Conservation (phyloP, 2,113 vertebrate species). For the Onychostruthus taczanowskii region DNA sequence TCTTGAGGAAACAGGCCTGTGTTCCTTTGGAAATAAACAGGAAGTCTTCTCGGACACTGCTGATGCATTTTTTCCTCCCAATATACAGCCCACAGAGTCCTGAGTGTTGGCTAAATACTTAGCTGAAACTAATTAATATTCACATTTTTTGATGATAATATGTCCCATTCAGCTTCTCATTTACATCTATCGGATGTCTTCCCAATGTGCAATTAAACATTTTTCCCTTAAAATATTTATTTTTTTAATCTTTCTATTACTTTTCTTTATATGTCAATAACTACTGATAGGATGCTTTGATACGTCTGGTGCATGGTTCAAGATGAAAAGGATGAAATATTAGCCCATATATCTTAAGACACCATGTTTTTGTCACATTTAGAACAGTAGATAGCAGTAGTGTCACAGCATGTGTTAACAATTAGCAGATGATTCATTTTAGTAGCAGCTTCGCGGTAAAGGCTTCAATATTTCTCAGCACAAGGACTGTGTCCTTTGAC, state of each 20-base stretch:
- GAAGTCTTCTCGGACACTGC: not conserved
- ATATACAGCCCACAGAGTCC: not conserved
- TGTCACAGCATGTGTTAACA: constrained; percentile 29
- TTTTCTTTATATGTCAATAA: not conserved
- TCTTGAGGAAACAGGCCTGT: not conserved
- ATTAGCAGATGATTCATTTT: constrained; percentile 51
- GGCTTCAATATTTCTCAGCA: constrained; percentile 37
- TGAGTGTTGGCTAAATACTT: not conserved
- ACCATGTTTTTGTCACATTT: constrained; percentile 23
- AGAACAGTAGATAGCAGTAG: not conserved
- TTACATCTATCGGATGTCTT: not conserved
- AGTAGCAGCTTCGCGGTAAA: constrained; percentile 6
- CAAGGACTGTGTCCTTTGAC: constrained; percentile 29
- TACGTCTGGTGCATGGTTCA: not conserved
- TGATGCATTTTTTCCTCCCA: not conserved
- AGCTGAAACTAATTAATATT: not conserved
- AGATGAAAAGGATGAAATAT: not conserved
- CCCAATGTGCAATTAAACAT: not conserved
- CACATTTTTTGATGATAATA: not conserved
- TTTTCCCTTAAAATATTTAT: not conserved
- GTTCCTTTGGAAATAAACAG: not conserved
- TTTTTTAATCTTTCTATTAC: not conserved
- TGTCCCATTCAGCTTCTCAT: not conserved
- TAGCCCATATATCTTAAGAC: not conserved
- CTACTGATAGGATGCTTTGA: not conserved